Evolutionary conservation across 1,140 invertebrate genomes (phyloP), one percentile per base, ranked within the genome.

Genomic region (Nasonia giraulti): DNA sequence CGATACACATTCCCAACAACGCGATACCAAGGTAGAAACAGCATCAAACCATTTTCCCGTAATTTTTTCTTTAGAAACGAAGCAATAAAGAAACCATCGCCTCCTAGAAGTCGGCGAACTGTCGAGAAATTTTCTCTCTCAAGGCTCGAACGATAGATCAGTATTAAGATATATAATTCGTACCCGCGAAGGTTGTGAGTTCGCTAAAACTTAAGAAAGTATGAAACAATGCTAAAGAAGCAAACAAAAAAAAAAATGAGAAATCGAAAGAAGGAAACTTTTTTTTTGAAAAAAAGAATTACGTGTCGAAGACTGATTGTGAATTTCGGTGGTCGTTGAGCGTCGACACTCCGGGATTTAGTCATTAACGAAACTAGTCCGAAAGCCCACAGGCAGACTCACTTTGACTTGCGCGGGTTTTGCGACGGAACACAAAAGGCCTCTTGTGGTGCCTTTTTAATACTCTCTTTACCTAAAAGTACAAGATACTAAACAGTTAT

Each of bases 301-400:
- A 88, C 85, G 89, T 87, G 88, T 89, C 89, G 90, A 92, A 92
- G 91, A 92, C 91, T 92, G 92, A 92, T 89, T 87, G 85, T 83
- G 81, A 90, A 90, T 89, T 90, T 89, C 87, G 88, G 89, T 62
- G 20, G 89, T 89, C 89, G 79, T 86, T 74, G 87, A 87, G 82
- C 80, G 87, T 87, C 81, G 89, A 89, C 90, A 90, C 91, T 20
- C 55, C 55, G 88, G 62, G 80, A 91, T 89, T 90, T 92, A 93
- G 92, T 93, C 91, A 91, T 91, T 62, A 62, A 86, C 89, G 87
- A 91, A 92, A 92, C 92, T 93, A 93, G 92, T 92, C 92, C 89
- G 88, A 86, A 90, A 90, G 91, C 89, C 90, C 88, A 89, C 89
- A 89, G 90, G 89, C 89, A 90, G 85, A 88, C 83, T 75, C 77